phyloP scores from a whole-genome alignment of 2,113 vertebrate species.

The Rhinogobius similis region DNA sequence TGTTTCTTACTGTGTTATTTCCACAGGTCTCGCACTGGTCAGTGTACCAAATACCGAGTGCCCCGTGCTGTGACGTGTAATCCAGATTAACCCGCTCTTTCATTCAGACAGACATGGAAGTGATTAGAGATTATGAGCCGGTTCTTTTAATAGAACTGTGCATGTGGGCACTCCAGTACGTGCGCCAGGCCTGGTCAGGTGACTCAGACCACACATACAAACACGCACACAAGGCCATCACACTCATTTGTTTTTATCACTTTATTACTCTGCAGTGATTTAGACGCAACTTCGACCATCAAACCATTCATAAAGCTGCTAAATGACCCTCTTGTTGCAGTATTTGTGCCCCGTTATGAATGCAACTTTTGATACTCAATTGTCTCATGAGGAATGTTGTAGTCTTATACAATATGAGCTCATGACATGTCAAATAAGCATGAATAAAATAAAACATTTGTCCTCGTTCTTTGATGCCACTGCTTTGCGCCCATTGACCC shows the following conservation, averaged over 20 bases:
- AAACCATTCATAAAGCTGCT: slow-evolving; percentile 3
- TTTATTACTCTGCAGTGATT: slow-evolving; percentile 9
- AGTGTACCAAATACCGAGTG: slow-evolving; percentile 38
- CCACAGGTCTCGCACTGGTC: background rate
- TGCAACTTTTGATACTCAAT: background rate
- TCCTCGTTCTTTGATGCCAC: background rate
- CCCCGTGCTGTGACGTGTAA: slow-evolving; percentile 66
- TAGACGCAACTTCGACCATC: background rate
- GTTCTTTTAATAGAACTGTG: slow-evolving; percentile 67
- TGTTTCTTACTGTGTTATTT: background rate
- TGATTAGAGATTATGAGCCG: slow-evolving; percentile 73
- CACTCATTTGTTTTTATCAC: slow-evolving; percentile 25
- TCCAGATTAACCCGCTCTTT: slow-evolving; percentile 72
- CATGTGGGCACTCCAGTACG: slow-evolving; percentile 53
- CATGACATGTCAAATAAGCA: background rate
- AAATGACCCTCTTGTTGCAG: background rate
- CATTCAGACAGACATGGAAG: slow-evolving; percentile 68
- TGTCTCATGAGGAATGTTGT: background rate
- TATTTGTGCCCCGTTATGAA: background rate
- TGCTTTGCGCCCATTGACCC: too few relatives aligned
- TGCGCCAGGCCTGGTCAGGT: slow-evolving; percentile 47
- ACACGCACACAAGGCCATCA: slow-evolving; percentile 11
- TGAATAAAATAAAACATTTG: background rate
- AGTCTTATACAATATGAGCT: background rate
- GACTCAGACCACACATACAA: slow-evolving; percentile 33